Evolutionary conservation across 2,797 vertebrate genomes (phyloP).

Genomic region (Pteropus rufus): DNA sequence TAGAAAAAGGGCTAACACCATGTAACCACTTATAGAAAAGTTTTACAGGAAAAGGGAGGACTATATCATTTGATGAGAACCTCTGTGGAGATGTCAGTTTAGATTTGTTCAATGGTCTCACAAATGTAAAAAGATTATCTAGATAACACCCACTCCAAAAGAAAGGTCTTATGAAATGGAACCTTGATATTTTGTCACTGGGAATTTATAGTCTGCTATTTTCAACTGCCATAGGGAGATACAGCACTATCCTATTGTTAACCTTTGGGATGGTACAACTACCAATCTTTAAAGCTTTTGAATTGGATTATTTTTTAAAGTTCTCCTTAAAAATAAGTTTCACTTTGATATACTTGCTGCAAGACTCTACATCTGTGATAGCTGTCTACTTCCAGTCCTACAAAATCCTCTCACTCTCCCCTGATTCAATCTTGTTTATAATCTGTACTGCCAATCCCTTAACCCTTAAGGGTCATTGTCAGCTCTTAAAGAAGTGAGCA

Average conservation of each 20-base stretch:
- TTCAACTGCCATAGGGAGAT: neutral
- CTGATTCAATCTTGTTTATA: slow-evolving; percentile 10
- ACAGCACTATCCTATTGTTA: neutral
- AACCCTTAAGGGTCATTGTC: neutral
- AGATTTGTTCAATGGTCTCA: neutral
- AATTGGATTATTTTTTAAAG: slow-evolving; percentile 10
- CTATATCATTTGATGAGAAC: neutral
- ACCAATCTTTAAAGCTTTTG: neutral
- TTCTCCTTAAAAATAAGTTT: slow-evolving; percentile 32
- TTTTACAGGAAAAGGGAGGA: slow-evolving; percentile 5
- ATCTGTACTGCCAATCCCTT: slow-evolving; percentile 23
- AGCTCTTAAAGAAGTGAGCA: neutral
- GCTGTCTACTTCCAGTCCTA: neutral
- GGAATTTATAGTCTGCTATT: neutral
- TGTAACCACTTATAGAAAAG: neutral
- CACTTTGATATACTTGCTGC: neutral
- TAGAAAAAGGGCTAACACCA: neutral
- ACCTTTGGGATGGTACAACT: neutral
- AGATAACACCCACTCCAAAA: neutral
- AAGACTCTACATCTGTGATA: neutral
- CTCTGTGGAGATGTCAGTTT: neutral
- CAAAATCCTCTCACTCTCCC: neutral
- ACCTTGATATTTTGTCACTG: neutral
- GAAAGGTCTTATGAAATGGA: neutral
- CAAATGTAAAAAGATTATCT: neutral